Percentiles rank a stretch among this genome's conserved stretches.
Conservation (phyloP, 2,797 vertebrate species). For the Silurus lanzhouensis region DNA sequence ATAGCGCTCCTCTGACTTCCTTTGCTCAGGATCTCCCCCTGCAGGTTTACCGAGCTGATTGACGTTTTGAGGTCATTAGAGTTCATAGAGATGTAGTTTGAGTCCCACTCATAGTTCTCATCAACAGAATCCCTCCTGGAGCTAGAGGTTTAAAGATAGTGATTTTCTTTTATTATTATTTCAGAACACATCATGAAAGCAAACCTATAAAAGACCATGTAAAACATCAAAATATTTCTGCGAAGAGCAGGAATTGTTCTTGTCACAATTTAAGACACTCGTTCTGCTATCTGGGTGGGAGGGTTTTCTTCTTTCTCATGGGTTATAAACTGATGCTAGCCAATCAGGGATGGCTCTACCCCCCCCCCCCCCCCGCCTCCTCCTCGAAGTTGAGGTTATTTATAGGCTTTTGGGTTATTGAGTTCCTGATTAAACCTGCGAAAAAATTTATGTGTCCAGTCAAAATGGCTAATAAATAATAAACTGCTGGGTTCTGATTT, state of each 20-base stretch:
- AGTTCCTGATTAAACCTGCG: neutral
- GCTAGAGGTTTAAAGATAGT: constrained; percentile 59
- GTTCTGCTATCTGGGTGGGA: neutral
- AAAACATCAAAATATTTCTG: neutral
- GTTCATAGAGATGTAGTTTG: constrained; percentile 75
- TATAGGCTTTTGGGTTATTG: neutral
- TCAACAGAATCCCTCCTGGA: constrained; percentile 86
- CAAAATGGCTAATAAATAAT: neutral
- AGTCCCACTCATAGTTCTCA: constrained; percentile 94
- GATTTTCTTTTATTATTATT: neutral
- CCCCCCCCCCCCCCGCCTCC: neutral
- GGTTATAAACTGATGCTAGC: neutral
- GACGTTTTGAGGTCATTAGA: constrained; percentile 72
- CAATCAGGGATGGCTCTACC: neutral
- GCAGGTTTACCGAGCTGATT: constrained; percentile 50
- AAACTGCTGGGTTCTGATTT: neutral
- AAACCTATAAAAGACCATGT: neutral
- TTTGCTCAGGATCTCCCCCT: constrained; percentile 36
- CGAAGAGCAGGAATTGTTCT: neutral
- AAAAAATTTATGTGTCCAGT: neutral
- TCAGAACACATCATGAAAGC: neutral
- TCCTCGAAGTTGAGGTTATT: neutral
- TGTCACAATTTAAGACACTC: neutral
- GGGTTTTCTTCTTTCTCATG: neutral
- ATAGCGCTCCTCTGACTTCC: constrained; percentile 16